Percentiles rank a stretch among this genome's conserved stretches.
phyloP scores from a whole-genome alignment of 2,888 invertebrate genomes.

The Aphodius granarius region DNA sequence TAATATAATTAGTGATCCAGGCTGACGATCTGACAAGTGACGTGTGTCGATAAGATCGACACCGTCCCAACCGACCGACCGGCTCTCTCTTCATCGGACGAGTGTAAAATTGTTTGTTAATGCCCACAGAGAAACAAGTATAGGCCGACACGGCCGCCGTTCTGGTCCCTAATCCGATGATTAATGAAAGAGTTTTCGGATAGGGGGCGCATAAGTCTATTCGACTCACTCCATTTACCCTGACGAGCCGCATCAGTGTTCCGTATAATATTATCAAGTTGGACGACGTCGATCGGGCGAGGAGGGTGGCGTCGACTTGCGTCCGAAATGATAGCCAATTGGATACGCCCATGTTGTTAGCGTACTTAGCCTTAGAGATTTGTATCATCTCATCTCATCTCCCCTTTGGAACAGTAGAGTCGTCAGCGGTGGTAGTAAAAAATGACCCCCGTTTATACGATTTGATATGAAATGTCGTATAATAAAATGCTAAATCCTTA shows the following conservation, averaged over 20 bases:
- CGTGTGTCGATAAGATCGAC: neutral
- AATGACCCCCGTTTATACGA: neutral
- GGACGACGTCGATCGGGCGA: neutral
- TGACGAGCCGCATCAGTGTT: constrained; percentile 52
- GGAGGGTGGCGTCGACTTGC: neutral
- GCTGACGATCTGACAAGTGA: neutral
- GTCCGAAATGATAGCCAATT: neutral
- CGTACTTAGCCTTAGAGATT: neutral
- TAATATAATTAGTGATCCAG: neutral
- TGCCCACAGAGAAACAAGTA: constrained; percentile 1
- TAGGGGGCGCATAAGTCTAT: constrained; percentile 48
- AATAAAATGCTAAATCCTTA: neutral
- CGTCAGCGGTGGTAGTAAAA: neutral
- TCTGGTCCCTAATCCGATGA: constrained; percentile 11
- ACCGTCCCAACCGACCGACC: neutral
- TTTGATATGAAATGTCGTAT: neutral
- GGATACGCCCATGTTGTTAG: constrained; percentile 9
- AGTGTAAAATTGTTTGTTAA: constrained; percentile 14
- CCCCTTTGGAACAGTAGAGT: neutral
- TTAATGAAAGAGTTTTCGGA: constrained; percentile 6
- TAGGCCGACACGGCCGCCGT: neutral
- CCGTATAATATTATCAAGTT: neutral
- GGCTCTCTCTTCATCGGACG: neutral
- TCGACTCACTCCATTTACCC: constrained; percentile 54
- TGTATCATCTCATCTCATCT: neutral